Percentiles rank a stretch among this genome's conserved stretches.
Conservation (phyloP, 2,113 vertebrate genomes). For the Embiotoca jacksoni region DNA sequence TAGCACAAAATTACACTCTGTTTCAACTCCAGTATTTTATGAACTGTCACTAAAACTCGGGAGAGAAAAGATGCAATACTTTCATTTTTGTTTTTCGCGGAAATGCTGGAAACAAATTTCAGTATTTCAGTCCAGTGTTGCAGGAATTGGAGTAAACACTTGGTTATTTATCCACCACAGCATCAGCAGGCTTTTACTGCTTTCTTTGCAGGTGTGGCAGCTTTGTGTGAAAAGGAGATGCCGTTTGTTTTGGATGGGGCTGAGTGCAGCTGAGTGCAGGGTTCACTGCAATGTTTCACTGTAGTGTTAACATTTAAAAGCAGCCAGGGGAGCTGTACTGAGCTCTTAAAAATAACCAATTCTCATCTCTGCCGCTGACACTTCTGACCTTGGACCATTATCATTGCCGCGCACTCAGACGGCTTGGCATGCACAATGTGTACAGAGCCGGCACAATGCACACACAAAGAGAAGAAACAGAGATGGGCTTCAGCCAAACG, state of each 20-base stretch:
- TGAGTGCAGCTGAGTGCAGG: slow-evolving; percentile 57
- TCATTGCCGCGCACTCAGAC: slow-evolving; percentile 62
- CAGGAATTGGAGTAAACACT: slow-evolving; percentile 8
- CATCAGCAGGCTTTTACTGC: slow-evolving; percentile 26
- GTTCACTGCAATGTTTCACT: slow-evolving; percentile 69
- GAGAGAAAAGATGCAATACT: background rate
- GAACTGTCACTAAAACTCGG: background rate
- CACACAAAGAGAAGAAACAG: slow-evolving; percentile 43
- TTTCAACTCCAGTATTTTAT: slow-evolving; percentile 1
- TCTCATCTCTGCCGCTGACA: slow-evolving; percentile 72
- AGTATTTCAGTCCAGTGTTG: slow-evolving; percentile 12
- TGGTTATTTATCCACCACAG: slow-evolving; percentile 23
- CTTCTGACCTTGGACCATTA: slow-evolving; percentile 78
- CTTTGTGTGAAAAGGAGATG: slow-evolving; percentile 55
- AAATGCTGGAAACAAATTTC: slow-evolving; percentile 11
- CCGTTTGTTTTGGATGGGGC: slow-evolving; percentile 54
- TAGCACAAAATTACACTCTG: slow-evolving; percentile 36
- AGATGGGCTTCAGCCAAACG: slow-evolving; percentile 20
- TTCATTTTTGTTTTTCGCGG: background rate
- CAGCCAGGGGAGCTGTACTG: slow-evolving; percentile 68
- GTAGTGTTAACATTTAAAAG: slow-evolving; percentile 78
- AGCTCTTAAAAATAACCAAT: slow-evolving; percentile 77
- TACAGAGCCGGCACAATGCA: slow-evolving; percentile 37
- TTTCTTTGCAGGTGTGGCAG: slow-evolving; percentile 13
- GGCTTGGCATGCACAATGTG: slow-evolving; percentile 61